phyloP scores from a whole-genome alignment of 2,113 vertebrate species.

The Gulo gulo region DNA sequence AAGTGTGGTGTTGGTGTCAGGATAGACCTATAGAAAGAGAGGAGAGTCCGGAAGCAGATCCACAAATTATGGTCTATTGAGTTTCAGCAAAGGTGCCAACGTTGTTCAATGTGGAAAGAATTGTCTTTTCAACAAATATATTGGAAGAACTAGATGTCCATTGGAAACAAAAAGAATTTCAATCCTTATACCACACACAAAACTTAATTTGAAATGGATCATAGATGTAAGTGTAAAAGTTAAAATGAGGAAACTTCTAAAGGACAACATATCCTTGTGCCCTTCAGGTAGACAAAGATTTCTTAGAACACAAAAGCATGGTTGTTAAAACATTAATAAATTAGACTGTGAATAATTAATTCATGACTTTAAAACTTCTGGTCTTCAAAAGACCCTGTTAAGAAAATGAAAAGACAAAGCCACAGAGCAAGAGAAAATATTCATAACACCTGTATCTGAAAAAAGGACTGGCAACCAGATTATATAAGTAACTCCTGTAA shows the following conservation, averaged over 20 bases:
- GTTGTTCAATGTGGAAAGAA: not conserved
- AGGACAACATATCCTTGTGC: not conserved
- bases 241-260: not conserved
- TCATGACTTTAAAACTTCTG: not conserved
- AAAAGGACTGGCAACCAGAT: not conserved
- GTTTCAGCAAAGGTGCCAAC: not conserved
- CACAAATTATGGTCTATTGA: not conserved
- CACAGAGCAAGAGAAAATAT: not conserved
- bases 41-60: not conserved
- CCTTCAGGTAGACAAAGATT: not conserved
- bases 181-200: not conserved
- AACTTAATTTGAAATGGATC: not conserved
- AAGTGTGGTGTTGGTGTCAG: not conserved
- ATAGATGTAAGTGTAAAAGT: not conserved
- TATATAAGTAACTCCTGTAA: not conserved
- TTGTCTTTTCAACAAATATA: not conserved
- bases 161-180: not conserved
- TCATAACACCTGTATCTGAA: not conserved
- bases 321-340: not conserved
- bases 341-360: not conserved
- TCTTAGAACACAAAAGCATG: not conserved
- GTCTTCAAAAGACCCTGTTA: not conserved
- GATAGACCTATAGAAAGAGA: not conserved
- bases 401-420: not conserved
- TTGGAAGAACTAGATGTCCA: not conserved